Evolutionary conservation across 2,113 vertebrate genomes (phyloP).

Genomic region (Microcebus griseorufus): DNA sequence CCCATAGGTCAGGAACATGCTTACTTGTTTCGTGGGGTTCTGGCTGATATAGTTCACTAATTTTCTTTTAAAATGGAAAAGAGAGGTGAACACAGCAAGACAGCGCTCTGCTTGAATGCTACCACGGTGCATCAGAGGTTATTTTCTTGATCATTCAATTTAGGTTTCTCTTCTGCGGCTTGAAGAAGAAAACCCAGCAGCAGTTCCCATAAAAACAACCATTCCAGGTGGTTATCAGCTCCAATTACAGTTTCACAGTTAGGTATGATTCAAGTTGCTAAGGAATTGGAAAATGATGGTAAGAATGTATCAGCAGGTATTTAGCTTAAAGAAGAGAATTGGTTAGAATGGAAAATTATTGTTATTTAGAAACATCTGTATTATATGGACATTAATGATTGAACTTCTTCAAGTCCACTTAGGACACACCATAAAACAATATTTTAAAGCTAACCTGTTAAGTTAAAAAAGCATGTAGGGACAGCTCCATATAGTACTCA

Average conservation of each 20-base stretch:
- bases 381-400: neutral
- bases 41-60: constrained; percentile 44
- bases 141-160: constrained; percentile 46
- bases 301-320: neutral
- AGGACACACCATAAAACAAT: neutral
- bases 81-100: constrained; percentile 28
- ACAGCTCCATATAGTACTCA: neutral
- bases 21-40: constrained; percentile 24
- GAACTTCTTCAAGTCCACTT: neutral
- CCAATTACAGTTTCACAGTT: constrained; percentile 48
- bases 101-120: constrained; percentile 10
- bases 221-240: constrained; percentile 21
- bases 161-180: neutral
- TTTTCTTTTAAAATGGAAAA: constrained; percentile 66
- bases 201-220: constrained; percentile 37
- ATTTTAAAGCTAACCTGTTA: neutral
- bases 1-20: neutral
- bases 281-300: neutral
- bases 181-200: constrained; percentile 47
- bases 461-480: neutral
- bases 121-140: neutral
- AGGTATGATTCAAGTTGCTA: neutral
- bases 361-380: neutral
- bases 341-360: neutral
- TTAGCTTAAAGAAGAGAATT: constrained; percentile 14